phyloP scores from a whole-genome alignment of 2,888 invertebrate genomes.

The Melinopterus prodromus region DNA sequence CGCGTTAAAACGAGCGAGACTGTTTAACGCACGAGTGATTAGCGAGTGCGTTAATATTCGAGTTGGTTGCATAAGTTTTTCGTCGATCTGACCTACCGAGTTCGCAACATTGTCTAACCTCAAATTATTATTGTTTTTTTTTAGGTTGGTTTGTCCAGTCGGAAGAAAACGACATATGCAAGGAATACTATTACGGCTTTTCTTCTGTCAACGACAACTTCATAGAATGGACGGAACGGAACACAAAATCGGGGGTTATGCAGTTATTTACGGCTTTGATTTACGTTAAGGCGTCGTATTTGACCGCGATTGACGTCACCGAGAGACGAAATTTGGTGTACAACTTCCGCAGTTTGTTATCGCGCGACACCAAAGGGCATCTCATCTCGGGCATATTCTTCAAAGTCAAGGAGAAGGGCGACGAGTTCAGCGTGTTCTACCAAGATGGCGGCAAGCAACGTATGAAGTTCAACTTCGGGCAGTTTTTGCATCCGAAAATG shows the following conservation, averaged over 20 bases:
- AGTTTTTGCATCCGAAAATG: conserved; percentile 68
- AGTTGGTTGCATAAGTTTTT: too few species aligned
- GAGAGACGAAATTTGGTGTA: conserved; percentile 90
- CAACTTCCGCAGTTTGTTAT: conserved; percentile 81
- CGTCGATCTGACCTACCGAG: too few species aligned
- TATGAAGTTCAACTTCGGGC: conserved; percentile 78
- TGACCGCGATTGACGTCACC: conserved; percentile 84
- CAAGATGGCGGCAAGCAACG: conserved; percentile 72
- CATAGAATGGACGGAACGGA: conserved; percentile 86
- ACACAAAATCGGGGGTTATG: conserved; percentile 71
- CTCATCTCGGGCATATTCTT: conserved; percentile 87
- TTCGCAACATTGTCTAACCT: too few species aligned
- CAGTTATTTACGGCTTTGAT: conserved; percentile 72
- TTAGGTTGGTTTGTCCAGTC: conserved; percentile 86
- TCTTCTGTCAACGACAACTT: conserved; percentile 75
- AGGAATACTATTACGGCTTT: conserved; percentile 85
- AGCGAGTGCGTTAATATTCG: too few species aligned
- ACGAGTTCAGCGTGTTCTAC: conserved; percentile 82
- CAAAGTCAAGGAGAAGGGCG: conserved; percentile 67
- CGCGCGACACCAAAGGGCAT: conserved; percentile 85
- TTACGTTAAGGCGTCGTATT: conserved; percentile 80
- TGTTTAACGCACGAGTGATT: too few species aligned
- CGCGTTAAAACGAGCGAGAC: too few species aligned
- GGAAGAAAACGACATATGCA: conserved; percentile 76
- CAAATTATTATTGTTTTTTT: conserved; percentile 42